A percentile compares a stretch with the other conserved stretches of the same genome.
Evolutionary conservation across 2,113 vertebrate genomes (phyloP).

Genomic region (Petrocephalus zakoni): DNA sequence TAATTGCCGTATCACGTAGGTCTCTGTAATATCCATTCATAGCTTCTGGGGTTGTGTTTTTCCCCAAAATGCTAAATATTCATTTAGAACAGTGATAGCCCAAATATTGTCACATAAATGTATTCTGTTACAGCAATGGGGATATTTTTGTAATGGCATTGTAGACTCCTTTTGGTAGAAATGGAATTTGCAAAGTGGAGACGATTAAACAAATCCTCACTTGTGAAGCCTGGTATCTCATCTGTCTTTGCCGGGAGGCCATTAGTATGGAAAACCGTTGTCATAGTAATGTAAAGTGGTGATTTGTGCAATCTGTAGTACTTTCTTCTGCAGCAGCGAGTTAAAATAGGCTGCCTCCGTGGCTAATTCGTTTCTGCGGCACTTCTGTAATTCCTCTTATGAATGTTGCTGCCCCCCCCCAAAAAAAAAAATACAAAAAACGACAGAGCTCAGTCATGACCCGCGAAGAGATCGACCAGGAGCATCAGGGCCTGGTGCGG

Average conservation of each 20-base stretch:
- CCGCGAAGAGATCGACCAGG: slow-evolving; percentile 79
- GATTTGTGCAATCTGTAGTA: not conserved
- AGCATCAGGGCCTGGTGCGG: slow-evolving; percentile 80
- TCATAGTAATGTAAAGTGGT: not conserved
- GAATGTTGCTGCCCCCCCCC: too few species aligned
- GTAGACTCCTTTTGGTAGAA: not conserved
- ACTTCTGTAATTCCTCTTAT: not conserved
- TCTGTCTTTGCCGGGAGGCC: not conserved
- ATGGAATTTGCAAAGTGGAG: not conserved
- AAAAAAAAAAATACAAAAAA: too few species aligned
- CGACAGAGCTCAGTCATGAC: slow-evolving; percentile 77
- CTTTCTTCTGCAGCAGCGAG: not conserved
- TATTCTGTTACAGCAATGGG: not conserved
- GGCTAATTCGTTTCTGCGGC: not conserved
- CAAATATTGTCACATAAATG: not conserved
- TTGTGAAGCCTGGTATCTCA: not conserved
- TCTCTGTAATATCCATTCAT: not conserved
- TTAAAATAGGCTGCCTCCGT: not conserved
- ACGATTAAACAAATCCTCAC: not conserved
- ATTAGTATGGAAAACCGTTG: not conserved
- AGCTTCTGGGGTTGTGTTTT: not conserved
- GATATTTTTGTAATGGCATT: not conserved
- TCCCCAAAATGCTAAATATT: not conserved
- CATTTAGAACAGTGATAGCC: not conserved
- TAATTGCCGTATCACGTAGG: not conserved